Base-by-base conservation (phyloP, 2,888 invertebrate species). In the Autographa pulchrina region DNA sequence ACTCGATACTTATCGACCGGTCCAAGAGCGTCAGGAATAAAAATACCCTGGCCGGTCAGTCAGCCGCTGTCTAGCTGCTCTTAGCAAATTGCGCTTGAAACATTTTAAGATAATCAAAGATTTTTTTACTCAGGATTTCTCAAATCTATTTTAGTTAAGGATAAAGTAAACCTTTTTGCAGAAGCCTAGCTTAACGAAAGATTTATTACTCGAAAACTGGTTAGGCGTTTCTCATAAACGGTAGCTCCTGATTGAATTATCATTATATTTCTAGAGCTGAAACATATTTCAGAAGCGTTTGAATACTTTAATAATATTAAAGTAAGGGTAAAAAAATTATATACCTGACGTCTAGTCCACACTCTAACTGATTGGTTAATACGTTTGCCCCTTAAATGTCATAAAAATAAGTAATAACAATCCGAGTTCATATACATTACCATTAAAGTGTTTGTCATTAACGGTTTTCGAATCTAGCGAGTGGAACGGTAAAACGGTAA, bases 401-500 rank as follows among this genome's bases (percentile, higher is more conserved):
- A 16, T 59, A 32, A 59, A 59, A 59, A 32, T 59, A 31, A 59
- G 16, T 32, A 16, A 25, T 56, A 25, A 20, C 13, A 13, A 13
- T 13, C 13, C 3, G 13, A 13, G 0, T 13, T 13, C 3, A 9
- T 5, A 9, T 56, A 56, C 31, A 58, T 58, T 31, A 58, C 25
- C 58, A 25, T n/a, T 8, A 54, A 54, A 38, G 58, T 54, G 18
- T 61, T 7, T 74, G 52, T 58, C 25, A 70, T 65, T 54, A 63
- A 65, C 62, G 25, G 35, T 25, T 62, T 64, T 20, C 11, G 43
- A 68, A 52, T 72, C 68, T 68, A 69, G 70, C 48, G 66, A 72
- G 67, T 70, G 73, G 63, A 54, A 77, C 74, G 48, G 38, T 65
- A 66, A 75, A 78, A 75, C 31, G 59, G 54, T 69, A 79, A 76